Base-by-base conservation (phyloP, 2,113 vertebrate species). In the Tylochromis polylepis region DNA sequence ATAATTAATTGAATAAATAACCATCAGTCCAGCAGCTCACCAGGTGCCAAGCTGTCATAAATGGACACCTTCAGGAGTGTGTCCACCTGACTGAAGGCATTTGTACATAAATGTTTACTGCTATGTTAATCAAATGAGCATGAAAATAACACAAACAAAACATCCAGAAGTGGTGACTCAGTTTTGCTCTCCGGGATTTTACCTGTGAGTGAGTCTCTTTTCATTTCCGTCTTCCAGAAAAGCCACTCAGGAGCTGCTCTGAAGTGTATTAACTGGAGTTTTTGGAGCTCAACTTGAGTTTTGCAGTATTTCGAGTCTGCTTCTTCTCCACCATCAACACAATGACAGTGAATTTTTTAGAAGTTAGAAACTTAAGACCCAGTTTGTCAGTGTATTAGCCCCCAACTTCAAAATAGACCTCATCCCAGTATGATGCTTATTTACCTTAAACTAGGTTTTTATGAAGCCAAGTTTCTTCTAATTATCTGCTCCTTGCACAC, bases 71-170 rank as follows among this genome's bases (percentile, higher is more conserved):
- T 85, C 38, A 58, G 58, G 55, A 84, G 29, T 27, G 46, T 31
- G 16, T 27, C 51, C 51, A 83, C 29, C 60, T 81, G 83, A 85
- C 70, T 18, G 15, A 59, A 85, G 14, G 36, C 70, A 58, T 92
- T 62, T 65, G 18, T 49, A 55, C 58, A 38, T 43, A 67, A 36
- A 82, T 62, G 56, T 91, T 88, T 86, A 83, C 67, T 20, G 8
- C 15, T 29, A 22, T 60, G 29, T 34, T 85, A 88, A 87, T 81
- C 65, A 82, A 88, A 89, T 83, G 31, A 84, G 77, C 78, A 36
- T 79, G 36, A 81, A 85, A 81, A 92, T 81, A 91, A 67, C 3
- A 0, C 62, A 67, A 86, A 77, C 85, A 85, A 86, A 88, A 84
- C 49, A 81, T 22, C 72, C 18, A n/a, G 18, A 53, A 53, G 72